Conservation (phyloP, 35 echinoderm and acorn worm species). For the Acanthaster planci region DNA sequence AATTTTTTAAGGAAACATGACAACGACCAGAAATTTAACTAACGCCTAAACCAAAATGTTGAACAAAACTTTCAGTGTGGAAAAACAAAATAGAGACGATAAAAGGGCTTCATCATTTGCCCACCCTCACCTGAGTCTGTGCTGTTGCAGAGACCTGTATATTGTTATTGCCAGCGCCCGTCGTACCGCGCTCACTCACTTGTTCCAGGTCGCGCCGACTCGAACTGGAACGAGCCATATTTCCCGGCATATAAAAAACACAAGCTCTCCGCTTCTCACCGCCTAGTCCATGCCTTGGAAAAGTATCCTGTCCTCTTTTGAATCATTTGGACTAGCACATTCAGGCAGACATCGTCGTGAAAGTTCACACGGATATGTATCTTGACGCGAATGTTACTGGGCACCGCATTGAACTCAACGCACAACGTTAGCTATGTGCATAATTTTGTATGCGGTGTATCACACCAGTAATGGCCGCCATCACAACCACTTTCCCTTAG, state of each 20-base stretch:
- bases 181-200: background rate
- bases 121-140: background rate
- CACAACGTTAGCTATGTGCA: no score
- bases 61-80: no score
- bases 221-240: constrained; percentile 25
- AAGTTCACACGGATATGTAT: background rate
- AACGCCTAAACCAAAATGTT: no score
- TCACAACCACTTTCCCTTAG: constrained; percentile 14
- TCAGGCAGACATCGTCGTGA: background rate
- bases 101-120: background rate
- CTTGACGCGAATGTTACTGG: no score
- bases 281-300: background rate
- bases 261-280: background rate
- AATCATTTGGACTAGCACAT: background rate
- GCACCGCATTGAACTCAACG: no score
- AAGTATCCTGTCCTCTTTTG: constrained; percentile 11
- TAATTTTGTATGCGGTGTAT: no score
- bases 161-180: constrained; percentile 20
- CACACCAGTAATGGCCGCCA: constrained; percentile 14
- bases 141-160: background rate
- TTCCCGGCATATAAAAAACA: constrained; percentile 8
- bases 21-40: no score
- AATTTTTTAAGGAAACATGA: no score
- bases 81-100: no score
- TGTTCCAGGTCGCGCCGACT: constrained; percentile 23